These are phyloP conservation scores for Leptopilina drosophilae DNA, from an alignment of 2,888 invertebrate species.

Conservation along the genomic window DNA sequence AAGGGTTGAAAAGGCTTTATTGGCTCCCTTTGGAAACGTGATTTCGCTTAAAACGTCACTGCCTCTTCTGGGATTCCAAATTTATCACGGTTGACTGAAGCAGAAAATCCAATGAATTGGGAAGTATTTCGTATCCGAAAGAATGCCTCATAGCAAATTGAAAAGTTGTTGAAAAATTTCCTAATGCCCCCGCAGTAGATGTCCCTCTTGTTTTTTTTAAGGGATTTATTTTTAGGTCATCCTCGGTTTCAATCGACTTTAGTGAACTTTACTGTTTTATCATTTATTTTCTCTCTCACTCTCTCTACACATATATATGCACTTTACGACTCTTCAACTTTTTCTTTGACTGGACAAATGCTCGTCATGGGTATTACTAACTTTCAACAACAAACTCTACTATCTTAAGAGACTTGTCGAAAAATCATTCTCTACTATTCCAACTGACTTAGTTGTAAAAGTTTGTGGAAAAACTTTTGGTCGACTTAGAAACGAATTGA, in stretches of 20 bases:
- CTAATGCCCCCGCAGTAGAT: background rate
- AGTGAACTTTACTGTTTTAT: conserved; percentile 37
- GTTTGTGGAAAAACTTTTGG: conserved; percentile 16
- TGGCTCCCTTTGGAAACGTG: conserved; percentile 24
- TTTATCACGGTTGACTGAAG: conserved; percentile 19
- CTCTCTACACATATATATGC: background rate
- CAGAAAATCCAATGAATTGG: conserved; percentile 32
- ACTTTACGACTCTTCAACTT: conserved; percentile 40
- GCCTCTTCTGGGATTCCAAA: conserved; percentile 15
- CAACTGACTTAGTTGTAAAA: conserved; percentile 14
- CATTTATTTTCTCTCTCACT: background rate
- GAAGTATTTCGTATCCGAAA: conserved; percentile 34
- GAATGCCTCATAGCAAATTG: conserved; percentile 32
- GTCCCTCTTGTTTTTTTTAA: background rate
- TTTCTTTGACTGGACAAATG: conserved; percentile 29
- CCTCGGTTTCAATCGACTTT: conserved; percentile 22
- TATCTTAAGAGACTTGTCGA: conserved; percentile 25
- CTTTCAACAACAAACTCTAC: conserved; percentile 37
- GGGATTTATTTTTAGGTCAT: conserved; percentile 13
- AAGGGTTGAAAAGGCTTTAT: conserved; percentile 19
- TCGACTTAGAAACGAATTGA: background rate
- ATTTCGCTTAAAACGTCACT: conserved; percentile 33
- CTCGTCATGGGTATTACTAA: conserved; percentile 30
- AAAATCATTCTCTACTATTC: conserved; percentile 7
- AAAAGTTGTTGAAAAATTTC: conserved; percentile 33